These are phyloP conservation scores for Cetonia aurata DNA, from an alignment of 2,888 invertebrate genomes.

Conservation along the genomic window DNA sequence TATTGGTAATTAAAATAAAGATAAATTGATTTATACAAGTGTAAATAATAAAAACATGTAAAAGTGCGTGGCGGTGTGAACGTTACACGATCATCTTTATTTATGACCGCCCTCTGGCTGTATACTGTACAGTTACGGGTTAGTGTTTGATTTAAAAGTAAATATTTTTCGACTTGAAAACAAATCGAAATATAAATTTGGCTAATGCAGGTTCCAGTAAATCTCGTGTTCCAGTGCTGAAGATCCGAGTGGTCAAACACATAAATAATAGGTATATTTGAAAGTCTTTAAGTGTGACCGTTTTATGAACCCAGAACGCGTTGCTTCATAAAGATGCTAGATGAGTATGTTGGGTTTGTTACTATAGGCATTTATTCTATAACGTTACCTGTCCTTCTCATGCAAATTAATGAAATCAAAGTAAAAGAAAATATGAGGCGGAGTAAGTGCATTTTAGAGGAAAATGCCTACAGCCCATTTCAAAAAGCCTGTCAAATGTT, in stretches of 20 bases:
- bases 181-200: slow-evolving; percentile 30
- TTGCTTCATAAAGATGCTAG: not conserved
- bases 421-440: too few relatives aligned
- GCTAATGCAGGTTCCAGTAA: slow-evolving; percentile 28
- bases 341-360: too few relatives aligned
- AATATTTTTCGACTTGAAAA: slow-evolving; percentile 39
- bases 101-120: slow-evolving; percentile 30
- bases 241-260: not conserved
- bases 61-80: slow-evolving; percentile 44
- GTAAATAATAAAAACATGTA: slow-evolving; percentile 49
- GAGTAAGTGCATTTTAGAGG: too few relatives aligned
- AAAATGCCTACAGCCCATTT: too few relatives aligned
- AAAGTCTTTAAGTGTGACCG: slow-evolving; percentile 4
- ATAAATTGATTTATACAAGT: slow-evolving; percentile 53
- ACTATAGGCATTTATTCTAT: too few relatives aligned
- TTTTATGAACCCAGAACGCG: too few relatives aligned
- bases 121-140: slow-evolving; percentile 32
- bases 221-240: not conserved
- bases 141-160: slow-evolving; percentile 40
- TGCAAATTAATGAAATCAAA: too few relatives aligned
- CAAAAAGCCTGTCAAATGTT: too few relatives aligned
- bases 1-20: slow-evolving; percentile 54
- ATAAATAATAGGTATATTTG: not conserved
- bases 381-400: too few relatives aligned
- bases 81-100: slow-evolving; percentile 43